A percentile compares a stretch with the other conserved stretches of the same genome.
Conservation (phyloP, 2,888 invertebrate species). For the Drosophila subsilvestris region DNA sequence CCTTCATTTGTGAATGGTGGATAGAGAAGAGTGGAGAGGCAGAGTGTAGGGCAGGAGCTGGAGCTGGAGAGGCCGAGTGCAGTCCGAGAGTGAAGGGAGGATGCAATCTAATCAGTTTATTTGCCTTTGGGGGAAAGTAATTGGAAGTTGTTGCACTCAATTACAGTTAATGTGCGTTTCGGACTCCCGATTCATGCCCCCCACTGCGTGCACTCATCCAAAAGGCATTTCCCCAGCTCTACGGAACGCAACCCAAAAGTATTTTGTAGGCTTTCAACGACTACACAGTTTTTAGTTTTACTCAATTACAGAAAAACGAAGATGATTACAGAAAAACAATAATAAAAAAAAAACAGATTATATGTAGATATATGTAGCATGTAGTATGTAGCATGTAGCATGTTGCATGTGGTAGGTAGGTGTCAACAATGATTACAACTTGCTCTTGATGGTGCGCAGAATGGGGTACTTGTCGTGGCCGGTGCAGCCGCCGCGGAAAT, state of each 20-base stretch:
- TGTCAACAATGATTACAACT: slow-evolving; percentile 80
- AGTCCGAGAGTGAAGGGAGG: neutral
- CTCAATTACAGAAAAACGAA: slow-evolving; percentile 2
- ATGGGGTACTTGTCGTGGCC: slow-evolving; percentile 92
- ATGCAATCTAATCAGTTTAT: slow-evolving; percentile 42
- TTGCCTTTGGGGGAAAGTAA: slow-evolving; percentile 40
- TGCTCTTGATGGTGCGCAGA: slow-evolving; percentile 89
- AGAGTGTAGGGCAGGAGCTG: neutral
- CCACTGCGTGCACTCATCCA: neutral
- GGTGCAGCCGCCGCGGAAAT: slow-evolving; percentile 92
- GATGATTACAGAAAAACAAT: neutral
- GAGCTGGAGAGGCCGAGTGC: neutral
- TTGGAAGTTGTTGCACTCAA: slow-evolving; percentile 52
- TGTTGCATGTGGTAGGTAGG: too few relatives aligned
- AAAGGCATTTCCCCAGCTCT: too few relatives aligned
- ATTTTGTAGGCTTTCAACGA: slow-evolving; percentile 19
- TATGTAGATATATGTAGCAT: neutral
- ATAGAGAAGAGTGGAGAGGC: neutral
- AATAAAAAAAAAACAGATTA: slow-evolving; percentile 5
- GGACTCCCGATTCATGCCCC: neutral
- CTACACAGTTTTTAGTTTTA: slow-evolving; percentile 27
- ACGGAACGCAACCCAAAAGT: neutral
- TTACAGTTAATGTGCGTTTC: slow-evolving; percentile 40
- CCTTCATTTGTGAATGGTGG: slow-evolving; percentile 18
- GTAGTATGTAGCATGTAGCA: too few relatives aligned